These are phyloP conservation scores for Macheiramphus alcinus DNA, from an alignment of 2,113 vertebrate genomes.

Conservation along the genomic window DNA sequence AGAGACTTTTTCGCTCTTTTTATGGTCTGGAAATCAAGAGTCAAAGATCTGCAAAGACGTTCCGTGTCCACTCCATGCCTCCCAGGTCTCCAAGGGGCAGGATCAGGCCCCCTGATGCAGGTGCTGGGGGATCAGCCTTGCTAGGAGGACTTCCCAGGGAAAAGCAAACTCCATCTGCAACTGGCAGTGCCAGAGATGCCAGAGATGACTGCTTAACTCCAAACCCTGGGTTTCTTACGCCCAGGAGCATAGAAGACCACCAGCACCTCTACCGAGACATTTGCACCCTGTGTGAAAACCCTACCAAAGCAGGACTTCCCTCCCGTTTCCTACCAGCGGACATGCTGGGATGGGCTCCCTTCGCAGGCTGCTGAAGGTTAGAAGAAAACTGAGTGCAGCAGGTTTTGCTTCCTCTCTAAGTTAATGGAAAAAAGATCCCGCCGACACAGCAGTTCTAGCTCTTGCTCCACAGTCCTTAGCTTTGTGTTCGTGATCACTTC, in stretches of 20 bases:
- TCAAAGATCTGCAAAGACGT: not conserved
- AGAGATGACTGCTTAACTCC: not conserved
- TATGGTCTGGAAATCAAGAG: not conserved
- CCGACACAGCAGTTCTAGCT: constrained; percentile 11
- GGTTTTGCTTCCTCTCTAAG: constrained; percentile 38
- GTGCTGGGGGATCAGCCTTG: not conserved
- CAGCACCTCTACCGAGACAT: not conserved
- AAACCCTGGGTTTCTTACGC: not conserved
- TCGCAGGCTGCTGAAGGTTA: not conserved
- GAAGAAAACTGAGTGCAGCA: constrained; percentile 22
- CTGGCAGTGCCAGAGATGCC: not conserved
- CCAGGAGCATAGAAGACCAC: not conserved
- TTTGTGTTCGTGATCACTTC: not conserved
- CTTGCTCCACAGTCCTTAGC: constrained; percentile 15
- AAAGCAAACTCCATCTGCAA: not conserved
- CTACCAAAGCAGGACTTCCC: not conserved
- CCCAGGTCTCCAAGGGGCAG: not conserved
- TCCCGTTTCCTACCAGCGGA: not conserved
- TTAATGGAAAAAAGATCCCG: not conserved
- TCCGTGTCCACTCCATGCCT: not conserved
- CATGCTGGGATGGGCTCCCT: not conserved
- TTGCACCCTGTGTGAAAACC: not conserved
- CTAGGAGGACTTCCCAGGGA: not conserved
- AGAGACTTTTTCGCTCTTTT: not conserved
- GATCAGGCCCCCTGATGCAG: not conserved